Conservation (phyloP, 1,140 invertebrate species). For the Neodiprion pinetum region DNA sequence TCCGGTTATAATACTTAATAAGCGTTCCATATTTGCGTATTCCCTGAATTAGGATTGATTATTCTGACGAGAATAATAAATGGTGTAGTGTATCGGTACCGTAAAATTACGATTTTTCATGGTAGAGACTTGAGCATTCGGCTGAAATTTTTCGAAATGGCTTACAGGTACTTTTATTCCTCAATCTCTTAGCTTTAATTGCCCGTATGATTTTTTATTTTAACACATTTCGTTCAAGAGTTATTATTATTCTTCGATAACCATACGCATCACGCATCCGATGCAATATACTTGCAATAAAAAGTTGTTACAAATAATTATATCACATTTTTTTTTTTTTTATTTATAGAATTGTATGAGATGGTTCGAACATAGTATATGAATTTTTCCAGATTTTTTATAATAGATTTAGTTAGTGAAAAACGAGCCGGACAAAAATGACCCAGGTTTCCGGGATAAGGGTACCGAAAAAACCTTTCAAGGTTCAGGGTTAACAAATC, state of each 20-base stretch:
- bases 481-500: no score
- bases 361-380: no score
- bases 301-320: background rate
- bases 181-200: constrained; percentile 2
- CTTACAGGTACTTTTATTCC: background rate
- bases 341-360: background rate
- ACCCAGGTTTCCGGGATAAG: no score
- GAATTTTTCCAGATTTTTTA: no score
- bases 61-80: no score
- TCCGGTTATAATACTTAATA: no score
- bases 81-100: no score
- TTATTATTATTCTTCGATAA: constrained; percentile 5
- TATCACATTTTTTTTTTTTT: background rate
- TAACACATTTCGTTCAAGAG: background rate
- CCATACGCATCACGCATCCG: background rate
- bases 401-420: no score
- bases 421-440: no score
- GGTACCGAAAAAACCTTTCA: no score
- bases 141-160: background rate
- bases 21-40: no score
- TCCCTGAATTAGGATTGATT: no score
- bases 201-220: background rate
- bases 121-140: background rate
- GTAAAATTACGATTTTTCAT: background rate
- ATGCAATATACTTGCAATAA: background rate